phyloP scores from a whole-genome alignment of 1,140 invertebrate species.

The Samia ricini region DNA sequence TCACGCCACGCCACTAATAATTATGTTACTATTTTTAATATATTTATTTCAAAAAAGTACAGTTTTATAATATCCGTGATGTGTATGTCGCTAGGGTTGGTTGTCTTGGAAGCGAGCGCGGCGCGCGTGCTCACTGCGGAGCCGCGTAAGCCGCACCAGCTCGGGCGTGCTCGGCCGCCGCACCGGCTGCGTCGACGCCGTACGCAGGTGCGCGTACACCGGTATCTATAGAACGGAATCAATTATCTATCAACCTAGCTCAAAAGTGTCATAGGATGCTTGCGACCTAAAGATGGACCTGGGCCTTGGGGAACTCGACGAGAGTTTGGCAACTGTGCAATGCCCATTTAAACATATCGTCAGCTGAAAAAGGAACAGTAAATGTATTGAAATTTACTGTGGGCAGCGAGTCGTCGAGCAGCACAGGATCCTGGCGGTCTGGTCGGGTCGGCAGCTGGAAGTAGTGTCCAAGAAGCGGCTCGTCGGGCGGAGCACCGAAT shows the following conservation, averaged over 20 bases:
- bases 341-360: no score
- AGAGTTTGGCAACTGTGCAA: no score
- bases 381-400: conserved; percentile 42
- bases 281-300: no score
- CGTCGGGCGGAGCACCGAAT: conserved; percentile 68
- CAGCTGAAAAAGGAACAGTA: no score
- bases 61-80: no score
- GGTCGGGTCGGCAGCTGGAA: conserved; percentile 57
- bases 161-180: conserved; percentile 69
- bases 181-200: conserved; percentile 67
- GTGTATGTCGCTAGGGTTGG: no score
- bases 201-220: conserved; percentile 78
- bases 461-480: conserved; percentile 71
- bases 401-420: conserved; percentile 74
- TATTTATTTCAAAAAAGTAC: no score
- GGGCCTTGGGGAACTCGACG: no score
- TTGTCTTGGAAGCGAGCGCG: conserved; percentile 18
- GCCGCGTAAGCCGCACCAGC: conserved; percentile 58
- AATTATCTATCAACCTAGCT: background rate
- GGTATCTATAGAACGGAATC: conserved; percentile 68
- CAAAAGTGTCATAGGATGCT: no score
- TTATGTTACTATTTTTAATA: no score
- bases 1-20: no score
- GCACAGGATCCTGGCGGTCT: conserved; percentile 50
- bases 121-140: conserved; percentile 28